Base-by-base conservation (phyloP, 2,888 invertebrate genomes). In the Automeris io region DNA sequence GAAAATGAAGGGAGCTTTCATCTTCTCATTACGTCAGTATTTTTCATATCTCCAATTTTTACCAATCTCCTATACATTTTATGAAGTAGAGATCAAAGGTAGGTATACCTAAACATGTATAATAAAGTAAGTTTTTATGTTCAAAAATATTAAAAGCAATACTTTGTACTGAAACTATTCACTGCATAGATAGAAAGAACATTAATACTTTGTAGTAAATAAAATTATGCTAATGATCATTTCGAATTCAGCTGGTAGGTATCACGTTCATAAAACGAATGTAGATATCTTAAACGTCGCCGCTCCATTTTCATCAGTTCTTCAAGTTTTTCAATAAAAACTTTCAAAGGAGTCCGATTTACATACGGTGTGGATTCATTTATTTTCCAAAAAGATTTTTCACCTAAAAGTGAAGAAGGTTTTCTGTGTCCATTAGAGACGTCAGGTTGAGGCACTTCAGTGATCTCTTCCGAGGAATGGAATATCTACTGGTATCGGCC, bases 311-410 rank as follows among this genome's bases (percentile, higher is more conserved):
- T 80, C 81, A 82, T 82, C 77, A 78, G 76, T 73, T 72, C 73
- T 67, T 82, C 77, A 86, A 83, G 82, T 85, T 86, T 86, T 86
- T 83, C 82, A 85, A 85, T 85, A 85, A 85, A 86, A 86, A 83
- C 81, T 83, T 83, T 78, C 69, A 62, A 71, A 72, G 73, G 68
- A 64, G 69, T 72, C 73, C 74, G 75, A 83, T 82, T 85, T 82
- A 80, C 82, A 82, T 82, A 83, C 82, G 78, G 76, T 76, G 77
- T 76, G 76, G 80, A 78, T 79, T 82, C 82, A 79, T 80, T 81
- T 78, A 80, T 82, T 82, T 78, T 71, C 67, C 69, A 61, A 78
- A 67, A 80, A 79, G 77, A 74, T 77, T 82, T 76, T 74, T 72
- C 73, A 62, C 70, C 72, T 73, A 73, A 76, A 73, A 76, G 71